Base-by-base conservation (phyloP, 2,113 vertebrate genomes). In the Bambusicola thoracicus region DNA sequence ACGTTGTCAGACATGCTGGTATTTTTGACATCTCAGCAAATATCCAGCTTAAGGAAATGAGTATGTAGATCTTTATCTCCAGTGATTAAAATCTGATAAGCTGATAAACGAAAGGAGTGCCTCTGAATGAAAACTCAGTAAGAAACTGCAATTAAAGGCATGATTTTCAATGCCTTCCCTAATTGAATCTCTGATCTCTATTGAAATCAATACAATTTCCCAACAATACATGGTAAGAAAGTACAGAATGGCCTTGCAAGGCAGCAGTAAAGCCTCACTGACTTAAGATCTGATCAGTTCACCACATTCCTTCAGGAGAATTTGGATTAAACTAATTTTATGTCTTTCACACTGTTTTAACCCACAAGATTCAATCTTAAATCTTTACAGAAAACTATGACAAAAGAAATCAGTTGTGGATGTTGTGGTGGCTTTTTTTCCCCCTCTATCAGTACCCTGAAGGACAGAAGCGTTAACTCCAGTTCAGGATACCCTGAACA, bases 71-170 rank as follows among this genome's bases (percentile, higher is more conserved):
- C n/a, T 56, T 68, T 6, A 49, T 51, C 74, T 46, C 29, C 38
- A 67, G 20, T 21, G 55, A 80, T 43, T 70, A 59, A 53, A 87
- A 90, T 63, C 2, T 49, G 63, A 87, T 79, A 61, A 90, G 81
- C 40, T 76, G 84, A 22, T 87, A 93, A 73, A 44, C 55, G 55
- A 49, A 56, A 80, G 82, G 56, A 51, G 25, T 11, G 27, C 38
- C 38, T 91, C 55, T 46, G 43, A 89, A 70, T 65, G 27, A 49
- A 91, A 87, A 56, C 21, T 27, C 0, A 34, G 34, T 11, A 67
- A 72, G 56, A 53, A 85, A 69, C 65, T 55, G 53, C 67, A 92
- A 85, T 85, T 80, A 89, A 89, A 95, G 89, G 43, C 78, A 85
- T 5, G 2, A 90, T 77, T 91, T 80, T 58, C 84, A 85, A 49